phyloP scores from a whole-genome alignment of 2,888 invertebrate species.

The Phengaris alcon region DNA sequence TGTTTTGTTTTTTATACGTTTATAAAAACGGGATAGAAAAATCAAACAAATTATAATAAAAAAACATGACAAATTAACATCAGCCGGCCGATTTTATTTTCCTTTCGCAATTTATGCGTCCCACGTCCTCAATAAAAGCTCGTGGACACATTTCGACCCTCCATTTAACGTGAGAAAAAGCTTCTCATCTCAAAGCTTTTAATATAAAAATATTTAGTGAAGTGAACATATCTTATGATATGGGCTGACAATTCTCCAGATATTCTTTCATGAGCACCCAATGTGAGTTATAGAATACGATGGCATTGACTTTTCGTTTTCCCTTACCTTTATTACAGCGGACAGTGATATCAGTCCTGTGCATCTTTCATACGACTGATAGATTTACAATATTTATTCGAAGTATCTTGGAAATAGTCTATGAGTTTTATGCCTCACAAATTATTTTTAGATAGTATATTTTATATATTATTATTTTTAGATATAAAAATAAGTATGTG shows the following conservation, averaged over 20 bases:
- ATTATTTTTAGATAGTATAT: not conserved
- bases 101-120: conserved; percentile 40
- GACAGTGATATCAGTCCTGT: conserved; percentile 19
- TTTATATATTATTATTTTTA: no score
- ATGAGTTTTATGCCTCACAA: not conserved
- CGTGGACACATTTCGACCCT: conserved; percentile 36
- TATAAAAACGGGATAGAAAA: not conserved
- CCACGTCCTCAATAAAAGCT: conserved; percentile 38
- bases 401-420: not conserved
- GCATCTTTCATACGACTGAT: conserved; percentile 6
- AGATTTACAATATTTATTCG: not conserved
- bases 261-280: conserved; percentile 23
- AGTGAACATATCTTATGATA: conserved; percentile 28
- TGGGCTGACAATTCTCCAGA: conserved; percentile 25
- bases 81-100: conserved; percentile 35
- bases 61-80: conserved; percentile 28
- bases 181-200: conserved; percentile 28
- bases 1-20: not conserved
- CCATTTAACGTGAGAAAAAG: conserved; percentile 30
- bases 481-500: not conserved
- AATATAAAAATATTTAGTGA: conserved; percentile 29
- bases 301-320: conserved; percentile 17
- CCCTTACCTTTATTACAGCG: conserved; percentile 19
- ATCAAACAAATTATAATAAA: conserved; percentile 16
- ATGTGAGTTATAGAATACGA: conserved; percentile 25